Base-by-base conservation (phyloP, 2,888 invertebrate species). In the Lamellibrachia satsuma region DNA sequence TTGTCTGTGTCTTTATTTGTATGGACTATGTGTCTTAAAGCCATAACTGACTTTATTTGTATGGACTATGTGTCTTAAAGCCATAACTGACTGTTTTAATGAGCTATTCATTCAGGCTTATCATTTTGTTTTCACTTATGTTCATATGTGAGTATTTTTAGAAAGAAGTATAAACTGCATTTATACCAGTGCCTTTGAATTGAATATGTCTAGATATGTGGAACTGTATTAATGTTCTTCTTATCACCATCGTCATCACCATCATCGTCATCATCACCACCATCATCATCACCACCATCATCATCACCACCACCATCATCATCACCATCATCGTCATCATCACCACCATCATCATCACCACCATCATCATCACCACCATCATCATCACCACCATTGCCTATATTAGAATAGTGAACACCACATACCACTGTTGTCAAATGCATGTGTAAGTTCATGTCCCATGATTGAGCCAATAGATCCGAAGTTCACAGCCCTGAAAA, bases 371-470 rank as follows among this genome's bases (percentile, higher is more conserved):
- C 39, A 39, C 39, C 39, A 39, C 39, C 39, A 39, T 39, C 39
- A 39, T 39, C 39, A 39, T 39, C 39, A 39, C 39, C 39, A 39
- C 39, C 39, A 39, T 39, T 39, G 39, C 39, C 39, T 39, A 39
- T 39, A 39, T 39, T 39, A 39, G 39, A 39, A 91, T 91, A 52
- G 22, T 52, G 91, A 39, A 39, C 22, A 75, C 75, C 11, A 27
- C 75, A 75, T 75, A 75, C 75, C 75, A 75, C 22, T 75, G 75
- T 75, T 75, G 75, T 75, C 75, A 75, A 75, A 75, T 75, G 75
- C 75, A n/a, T 75, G 75, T 75, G 75, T 75, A 75, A 75, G 75
- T 75, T 75, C 75, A 22, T 75, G 75, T 15, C 75, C 75, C 75
- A 75, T 75, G 75, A 75, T 22, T 75, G 75, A 75, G 22, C 75